Conservation (phyloP, 2,113 vertebrate species). For the Pteronura brasiliensis region DNA sequence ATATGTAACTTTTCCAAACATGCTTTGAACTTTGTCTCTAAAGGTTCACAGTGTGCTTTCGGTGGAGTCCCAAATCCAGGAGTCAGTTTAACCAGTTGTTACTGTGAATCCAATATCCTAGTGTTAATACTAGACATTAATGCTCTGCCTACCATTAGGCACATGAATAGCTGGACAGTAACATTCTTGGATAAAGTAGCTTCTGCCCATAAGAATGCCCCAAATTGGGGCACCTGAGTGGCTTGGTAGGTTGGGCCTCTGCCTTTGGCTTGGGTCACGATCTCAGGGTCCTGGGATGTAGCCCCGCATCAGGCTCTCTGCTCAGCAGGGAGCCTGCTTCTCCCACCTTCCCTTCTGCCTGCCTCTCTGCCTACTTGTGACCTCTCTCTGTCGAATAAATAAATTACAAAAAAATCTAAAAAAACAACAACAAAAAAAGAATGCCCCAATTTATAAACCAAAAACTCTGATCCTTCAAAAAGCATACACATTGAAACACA, state of each 20-base stretch:
- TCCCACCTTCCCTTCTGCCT: no score
- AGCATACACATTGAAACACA: background rate
- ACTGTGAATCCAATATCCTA: background rate
- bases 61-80: background rate
- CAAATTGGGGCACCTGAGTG: background rate
- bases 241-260: no score
- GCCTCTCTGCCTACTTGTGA: no score
- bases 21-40: slow-evolving; percentile 6
- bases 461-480: background rate
- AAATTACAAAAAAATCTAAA: no score
- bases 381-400: no score
- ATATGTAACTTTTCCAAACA: background rate
- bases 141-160: background rate
- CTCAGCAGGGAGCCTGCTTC: no score
- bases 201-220: background rate
- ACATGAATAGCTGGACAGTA: background rate
- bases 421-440: background rate
- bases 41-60: background rate
- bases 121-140: background rate
- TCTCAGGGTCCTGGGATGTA: no score
- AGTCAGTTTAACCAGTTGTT: background rate
- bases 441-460: background rate
- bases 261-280: no score
- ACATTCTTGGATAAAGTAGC: background rate
- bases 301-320: no score